phyloP scores from a whole-genome alignment of 2,113 vertebrate genomes.

The Lamprologus sp. region DNA sequence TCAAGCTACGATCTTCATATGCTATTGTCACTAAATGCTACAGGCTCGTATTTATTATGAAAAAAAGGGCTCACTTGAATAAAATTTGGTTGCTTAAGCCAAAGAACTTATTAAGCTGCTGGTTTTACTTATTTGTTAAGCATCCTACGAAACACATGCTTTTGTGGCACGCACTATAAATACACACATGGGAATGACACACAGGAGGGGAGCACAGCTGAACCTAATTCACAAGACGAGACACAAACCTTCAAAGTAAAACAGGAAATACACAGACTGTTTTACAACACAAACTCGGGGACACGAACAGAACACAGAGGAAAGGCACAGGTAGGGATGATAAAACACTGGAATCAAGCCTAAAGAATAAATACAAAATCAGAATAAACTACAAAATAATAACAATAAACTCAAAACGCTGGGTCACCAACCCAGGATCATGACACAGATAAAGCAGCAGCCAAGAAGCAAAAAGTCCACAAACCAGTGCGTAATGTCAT shows the following conservation, averaged over 20 bases:
- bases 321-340: background rate
- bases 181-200: background rate
- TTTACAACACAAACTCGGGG: background rate
- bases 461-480: background rate
- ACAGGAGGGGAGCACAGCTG: background rate
- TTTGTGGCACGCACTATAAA: background rate
- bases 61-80: background rate
- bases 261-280: background rate
- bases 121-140: background rate
- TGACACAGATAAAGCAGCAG: background rate
- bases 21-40: background rate
- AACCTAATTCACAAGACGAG: background rate
- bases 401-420: background rate
- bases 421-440: background rate
- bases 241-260: background rate
- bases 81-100: background rate
- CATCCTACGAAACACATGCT: background rate
- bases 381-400: background rate
- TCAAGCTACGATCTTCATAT: background rate
- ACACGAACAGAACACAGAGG: background rate
- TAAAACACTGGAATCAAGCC: background rate
- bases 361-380: background rate
- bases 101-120: background rate
- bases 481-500: background rate
- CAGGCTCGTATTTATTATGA: background rate